Base-by-base conservation (phyloP, 2,113 vertebrate genomes). In the Rhynchomys soricoides region DNA sequence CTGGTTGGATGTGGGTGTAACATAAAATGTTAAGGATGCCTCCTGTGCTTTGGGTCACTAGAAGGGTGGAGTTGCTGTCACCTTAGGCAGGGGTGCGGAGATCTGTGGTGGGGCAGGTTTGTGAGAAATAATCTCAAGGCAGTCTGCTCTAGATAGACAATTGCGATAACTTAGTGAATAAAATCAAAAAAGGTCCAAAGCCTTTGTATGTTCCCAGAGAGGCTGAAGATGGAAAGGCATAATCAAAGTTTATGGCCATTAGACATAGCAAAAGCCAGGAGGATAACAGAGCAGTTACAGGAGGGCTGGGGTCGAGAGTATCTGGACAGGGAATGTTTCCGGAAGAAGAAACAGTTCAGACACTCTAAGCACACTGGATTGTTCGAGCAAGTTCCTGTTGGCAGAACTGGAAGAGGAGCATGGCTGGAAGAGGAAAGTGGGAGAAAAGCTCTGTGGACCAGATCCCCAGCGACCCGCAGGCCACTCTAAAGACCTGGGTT, bases 1-100 rank as follows among this genome's bases (percentile, higher is more conserved):
- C 50, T 62, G 92, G 79, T 89, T 74, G 37, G 45, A 86, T 93
- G 59, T 89, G 31, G 43, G 87, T 93, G 57, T 79, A 81, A 89
- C 31, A 90, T 75, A 83, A 85, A 91, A 64, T 73, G 26, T 62
- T 92, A 70, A 77, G 50, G 81, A 85, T 43, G 34, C 52, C 59
- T 59, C 19, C 48, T 12, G 3, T 34, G 26, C 82, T 90, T 79
- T 59, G 78, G 68, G 78, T 48, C 59, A 26, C 15, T 37, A 11
- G 50, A 78, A 50, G 34, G 50, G 88, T 75, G 57, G 37, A 64
- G 64, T 17, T 83, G 57, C 52, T 48, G 3, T 78, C 52, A 1
- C 4, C 45, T 37, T 16, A 92, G 17, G 10, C 81, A 48, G 26
- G 40, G 24, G 19, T 66, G 7, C 3, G 40, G 22, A 64, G 10